Conservation (phyloP, 2,888 invertebrate species). For the Trissoscelio sp. region DNA sequence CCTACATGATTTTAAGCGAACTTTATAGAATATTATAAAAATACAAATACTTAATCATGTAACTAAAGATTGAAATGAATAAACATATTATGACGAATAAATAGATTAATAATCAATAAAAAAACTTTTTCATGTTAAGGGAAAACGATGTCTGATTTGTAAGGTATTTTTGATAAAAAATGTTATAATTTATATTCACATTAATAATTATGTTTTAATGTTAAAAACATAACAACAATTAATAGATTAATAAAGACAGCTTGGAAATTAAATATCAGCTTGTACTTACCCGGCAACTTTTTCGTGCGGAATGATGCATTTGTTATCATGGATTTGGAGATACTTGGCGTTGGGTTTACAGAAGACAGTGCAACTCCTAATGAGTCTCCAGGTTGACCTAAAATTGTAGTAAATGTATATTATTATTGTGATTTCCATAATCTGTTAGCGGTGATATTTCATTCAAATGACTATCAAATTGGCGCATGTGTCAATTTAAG, state of each 20-base stretch:
- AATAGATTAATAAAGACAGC: conserved; percentile 22
- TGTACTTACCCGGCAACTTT: conserved; percentile 93
- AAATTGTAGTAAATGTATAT: too few relatives aligned
- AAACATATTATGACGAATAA: too few relatives aligned
- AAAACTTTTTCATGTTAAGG: too few relatives aligned
- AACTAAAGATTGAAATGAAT: too few relatives aligned
- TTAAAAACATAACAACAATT: conserved; percentile 31
- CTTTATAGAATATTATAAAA: too few relatives aligned
- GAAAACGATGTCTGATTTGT: conserved; percentile 13
- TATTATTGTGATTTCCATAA: too few relatives aligned
- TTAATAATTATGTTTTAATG: conserved; percentile 16
- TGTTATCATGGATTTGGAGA: conserved; percentile 97
- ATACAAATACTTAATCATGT: too few relatives aligned
- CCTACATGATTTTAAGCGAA: too few relatives aligned
- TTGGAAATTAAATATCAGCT: neutral
- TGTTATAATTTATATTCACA: conserved; percentile 27
- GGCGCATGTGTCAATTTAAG: too few relatives aligned
- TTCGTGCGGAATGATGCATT: conserved; percentile 99
- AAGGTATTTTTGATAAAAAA: conserved; percentile 7
- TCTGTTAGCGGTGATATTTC: too few relatives aligned
- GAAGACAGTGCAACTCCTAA: conserved; percentile 93
- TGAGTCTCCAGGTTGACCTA: conserved; percentile 90
- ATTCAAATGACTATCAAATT: too few relatives aligned
- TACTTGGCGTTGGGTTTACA: conserved; percentile 89
- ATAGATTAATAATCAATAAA: too few relatives aligned